Base-by-base conservation (phyloP, 2,113 vertebrate species). In the Limanda limanda region DNA sequence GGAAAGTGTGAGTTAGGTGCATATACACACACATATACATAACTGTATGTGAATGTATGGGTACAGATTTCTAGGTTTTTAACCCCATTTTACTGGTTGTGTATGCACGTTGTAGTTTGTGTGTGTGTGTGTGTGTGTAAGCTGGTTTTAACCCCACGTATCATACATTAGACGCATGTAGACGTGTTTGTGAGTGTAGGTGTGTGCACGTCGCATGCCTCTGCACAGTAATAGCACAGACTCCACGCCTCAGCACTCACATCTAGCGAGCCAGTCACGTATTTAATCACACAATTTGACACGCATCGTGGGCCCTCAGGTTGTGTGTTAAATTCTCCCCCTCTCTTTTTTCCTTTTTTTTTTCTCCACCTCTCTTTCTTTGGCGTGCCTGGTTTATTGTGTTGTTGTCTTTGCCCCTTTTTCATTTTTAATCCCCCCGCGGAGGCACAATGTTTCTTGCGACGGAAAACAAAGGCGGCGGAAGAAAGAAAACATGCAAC, bases 271-370 rank as follows among this genome's bases (percentile, higher is more conserved):
- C 85, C 85, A 91, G 86, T 92, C 89, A 91, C 88, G 86, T 92
- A 92, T 94, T 94, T 92, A 95, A 94, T 95, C 92, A 92, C 85
- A 90, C 83, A 85, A 92, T 93, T 93, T 84, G 89, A 88, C 91
- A 87, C 84, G 83, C 82, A 55, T 79, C 78, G 76, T 83, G 81
- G 78, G 87, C 93, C 91, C 88, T 88, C 71, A 83, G 92, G 91
- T 92, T 90, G 84, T 89, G 84, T 90, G 86, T 91, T 76, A 85
- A 87, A 89, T 88, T 90, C 81, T 47, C 70, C 60, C 61, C 56
- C 51, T 68, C 65, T 75, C 69, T 71, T 31, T 7, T 31, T 31
- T 66, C n/a, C n/a, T 45, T 47, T n/a, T 15, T 17, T 51, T 47
- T 37, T 52, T 18, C 20, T 17, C 13, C 14, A 9, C 42, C 20